phyloP scores from a whole-genome alignment of 1,140 invertebrate genomes.

The Drosophila pachea region DNA sequence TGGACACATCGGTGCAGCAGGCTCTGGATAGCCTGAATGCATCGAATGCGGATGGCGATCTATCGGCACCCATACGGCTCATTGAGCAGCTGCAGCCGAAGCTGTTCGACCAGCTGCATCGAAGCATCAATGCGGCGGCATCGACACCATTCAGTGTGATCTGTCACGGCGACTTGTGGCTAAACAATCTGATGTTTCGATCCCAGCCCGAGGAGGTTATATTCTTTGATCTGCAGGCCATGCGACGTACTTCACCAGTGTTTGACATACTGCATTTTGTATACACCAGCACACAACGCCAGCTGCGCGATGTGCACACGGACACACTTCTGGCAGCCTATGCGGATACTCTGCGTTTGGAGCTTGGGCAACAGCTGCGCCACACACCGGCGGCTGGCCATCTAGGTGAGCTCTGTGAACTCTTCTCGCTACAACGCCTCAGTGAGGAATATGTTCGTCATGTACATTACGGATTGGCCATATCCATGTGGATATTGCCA shows the following conservation, averaged over 20 bases:
- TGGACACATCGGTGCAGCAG: conserved; percentile 71
- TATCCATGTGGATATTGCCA: conserved; percentile 76
- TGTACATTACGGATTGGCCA: conserved; percentile 72
- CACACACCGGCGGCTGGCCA: conserved; percentile 43
- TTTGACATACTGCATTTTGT: conserved; percentile 79
- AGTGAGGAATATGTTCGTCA: conserved; percentile 67
- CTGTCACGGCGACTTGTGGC: conserved; percentile 79
- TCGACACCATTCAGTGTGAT: conserved; percentile 67
- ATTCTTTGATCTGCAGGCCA: conserved; percentile 81
- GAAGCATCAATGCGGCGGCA: conserved; percentile 51
- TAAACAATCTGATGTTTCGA: conserved; percentile 79
- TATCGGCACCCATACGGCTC: conserved; percentile 59
- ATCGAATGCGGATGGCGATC: conserved; percentile 63
- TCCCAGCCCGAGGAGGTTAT: conserved; percentile 69
- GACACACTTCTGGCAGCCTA: conserved; percentile 65
- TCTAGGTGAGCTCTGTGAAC: conserved; percentile 42
- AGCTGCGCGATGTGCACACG: conserved; percentile 65
- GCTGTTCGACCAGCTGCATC: conserved; percentile 59
- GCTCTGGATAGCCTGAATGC: conserved; percentile 63
- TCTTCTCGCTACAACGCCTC: conserved; percentile 62
- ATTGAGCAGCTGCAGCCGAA: conserved; percentile 55
- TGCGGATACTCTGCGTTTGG: conserved; percentile 43
- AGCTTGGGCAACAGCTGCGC: conserved; percentile 54
- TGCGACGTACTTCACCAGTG: conserved; percentile 80
- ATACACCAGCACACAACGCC: conserved; percentile 72